A percentile compares a stretch with the other conserved stretches of the same genome.
Conservation (phyloP, 2,888 invertebrate genomes). For the Phania funesta region DNA sequence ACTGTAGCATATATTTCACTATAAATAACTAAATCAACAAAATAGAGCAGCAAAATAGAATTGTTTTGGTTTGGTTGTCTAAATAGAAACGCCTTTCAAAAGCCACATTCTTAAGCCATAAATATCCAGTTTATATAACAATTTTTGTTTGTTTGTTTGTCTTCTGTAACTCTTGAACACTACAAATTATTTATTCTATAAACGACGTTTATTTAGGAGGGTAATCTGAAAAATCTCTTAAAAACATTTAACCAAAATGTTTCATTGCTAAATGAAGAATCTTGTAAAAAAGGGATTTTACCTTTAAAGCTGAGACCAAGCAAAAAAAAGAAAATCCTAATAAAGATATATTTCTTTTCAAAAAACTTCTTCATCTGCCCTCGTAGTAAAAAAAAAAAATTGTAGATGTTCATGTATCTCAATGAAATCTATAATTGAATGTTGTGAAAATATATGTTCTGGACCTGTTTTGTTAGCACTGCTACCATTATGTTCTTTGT, state of each 20-base stretch:
- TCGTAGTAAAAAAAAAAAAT: neutral
- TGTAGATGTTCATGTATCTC: slow-evolving; percentile 24
- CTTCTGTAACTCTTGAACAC: slow-evolving; percentile 28
- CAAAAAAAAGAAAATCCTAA: no score
- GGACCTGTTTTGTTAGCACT: slow-evolving; percentile 23
- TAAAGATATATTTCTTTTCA: no score
- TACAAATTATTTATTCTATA: slow-evolving; percentile 45
- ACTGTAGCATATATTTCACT: neutral
- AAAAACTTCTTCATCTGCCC: neutral
- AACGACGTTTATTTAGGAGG: slow-evolving; percentile 18
- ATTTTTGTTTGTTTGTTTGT: slow-evolving; percentile 8
- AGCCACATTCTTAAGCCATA: slow-evolving; percentile 61
- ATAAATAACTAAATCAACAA: neutral
- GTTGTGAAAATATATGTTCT: neutral
- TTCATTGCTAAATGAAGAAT: no score
- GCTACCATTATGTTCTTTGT: slow-evolving; percentile 14
- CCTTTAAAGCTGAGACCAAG: no score
- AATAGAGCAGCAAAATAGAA: slow-evolving; percentile 1
- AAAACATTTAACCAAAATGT: neutral
- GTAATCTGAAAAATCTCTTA: neutral
- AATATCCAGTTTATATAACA: slow-evolving; percentile 54
- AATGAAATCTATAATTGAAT: slow-evolving; percentile 38
- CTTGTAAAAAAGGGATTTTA: no score
- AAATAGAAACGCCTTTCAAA: slow-evolving; percentile 62
- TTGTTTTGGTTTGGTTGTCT: slow-evolving; percentile 1